Conservation (phyloP, 2,888 invertebrate species). For the Ryuthela nishihirai region DNA sequence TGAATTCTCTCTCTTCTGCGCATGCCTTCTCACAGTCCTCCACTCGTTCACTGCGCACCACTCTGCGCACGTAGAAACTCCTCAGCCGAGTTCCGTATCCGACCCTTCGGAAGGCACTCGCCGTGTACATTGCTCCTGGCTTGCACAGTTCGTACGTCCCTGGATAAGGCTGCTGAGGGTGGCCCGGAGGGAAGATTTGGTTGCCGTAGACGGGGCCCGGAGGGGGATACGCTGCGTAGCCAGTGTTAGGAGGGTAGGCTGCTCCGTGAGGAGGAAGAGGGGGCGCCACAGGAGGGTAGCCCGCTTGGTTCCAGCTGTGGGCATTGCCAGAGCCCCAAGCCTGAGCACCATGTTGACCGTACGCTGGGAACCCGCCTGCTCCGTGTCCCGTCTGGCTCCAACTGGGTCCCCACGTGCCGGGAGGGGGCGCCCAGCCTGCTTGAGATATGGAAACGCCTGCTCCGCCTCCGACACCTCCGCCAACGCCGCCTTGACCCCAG, state of each 20-base stretch:
- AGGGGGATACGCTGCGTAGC: slow-evolving; percentile 5
- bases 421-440: slow-evolving; percentile 7
- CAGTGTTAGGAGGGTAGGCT: slow-evolving; percentile 3
- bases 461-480: slow-evolving; percentile 1
- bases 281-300: too few species aligned
- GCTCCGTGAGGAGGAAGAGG: background rate
- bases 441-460: slow-evolving; percentile 23
- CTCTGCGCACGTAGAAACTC: slow-evolving; percentile 41
- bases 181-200: slow-evolving; percentile 27
- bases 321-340: slow-evolving; percentile 33
- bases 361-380: slow-evolving; percentile 21
- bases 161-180: slow-evolving; percentile 23
- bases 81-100: slow-evolving; percentile 42
- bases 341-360: slow-evolving; percentile 20
- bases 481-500: slow-evolving; percentile 34
- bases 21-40: slow-evolving; percentile 82
- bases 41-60: slow-evolving; percentile 50
- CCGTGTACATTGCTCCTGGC: slow-evolving; percentile 7
- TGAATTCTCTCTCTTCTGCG: slow-evolving; percentile 73
- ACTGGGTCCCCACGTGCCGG: slow-evolving; percentile 14
- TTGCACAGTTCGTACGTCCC: slow-evolving; percentile 25
- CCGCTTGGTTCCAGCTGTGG: slow-evolving; percentile 27
- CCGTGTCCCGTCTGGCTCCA: slow-evolving; percentile 1
- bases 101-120: slow-evolving; percentile 35
- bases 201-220: slow-evolving; percentile 20